Conservation (phyloP, 2,888 invertebrate species). For the Theristus sp. region DNA sequence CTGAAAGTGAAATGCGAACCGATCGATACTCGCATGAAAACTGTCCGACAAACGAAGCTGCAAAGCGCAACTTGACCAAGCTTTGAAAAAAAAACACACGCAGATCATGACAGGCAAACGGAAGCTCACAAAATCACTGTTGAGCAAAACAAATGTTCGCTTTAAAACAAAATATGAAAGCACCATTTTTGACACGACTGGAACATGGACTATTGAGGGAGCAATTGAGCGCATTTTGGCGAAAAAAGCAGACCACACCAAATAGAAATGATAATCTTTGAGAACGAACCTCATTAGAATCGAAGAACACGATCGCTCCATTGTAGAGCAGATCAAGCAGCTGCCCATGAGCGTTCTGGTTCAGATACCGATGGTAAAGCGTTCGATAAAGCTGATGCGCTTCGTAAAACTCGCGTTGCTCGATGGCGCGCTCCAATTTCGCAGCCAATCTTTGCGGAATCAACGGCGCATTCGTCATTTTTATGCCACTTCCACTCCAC, state of each 20-base stretch:
- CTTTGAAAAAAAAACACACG: too few species aligned
- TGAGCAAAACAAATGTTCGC: background rate
- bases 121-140: too few species aligned
- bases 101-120: too few species aligned
- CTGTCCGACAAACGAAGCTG: too few species aligned
- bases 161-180: too few species aligned
- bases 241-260: background rate
- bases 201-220: background rate
- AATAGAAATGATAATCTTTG: background rate
- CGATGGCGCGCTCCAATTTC: conserved; percentile 1
- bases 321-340: conserved; percentile 4
- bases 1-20: too few species aligned
- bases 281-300: background rate
- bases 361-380: conserved; percentile 4
- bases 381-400: conserved; percentile 9
- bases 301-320: conserved; percentile 1
- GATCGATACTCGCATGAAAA: too few species aligned
- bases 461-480: too few species aligned
- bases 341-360: background rate
- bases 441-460: background rate
- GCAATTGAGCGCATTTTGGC: background rate
- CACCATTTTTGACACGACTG: background rate
- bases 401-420: conserved; percentile 5
- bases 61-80: too few species aligned
- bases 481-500: too few species aligned